phyloP scores from a whole-genome alignment of 2,797 vertebrate species.

The Siniperca undulata region DNA sequence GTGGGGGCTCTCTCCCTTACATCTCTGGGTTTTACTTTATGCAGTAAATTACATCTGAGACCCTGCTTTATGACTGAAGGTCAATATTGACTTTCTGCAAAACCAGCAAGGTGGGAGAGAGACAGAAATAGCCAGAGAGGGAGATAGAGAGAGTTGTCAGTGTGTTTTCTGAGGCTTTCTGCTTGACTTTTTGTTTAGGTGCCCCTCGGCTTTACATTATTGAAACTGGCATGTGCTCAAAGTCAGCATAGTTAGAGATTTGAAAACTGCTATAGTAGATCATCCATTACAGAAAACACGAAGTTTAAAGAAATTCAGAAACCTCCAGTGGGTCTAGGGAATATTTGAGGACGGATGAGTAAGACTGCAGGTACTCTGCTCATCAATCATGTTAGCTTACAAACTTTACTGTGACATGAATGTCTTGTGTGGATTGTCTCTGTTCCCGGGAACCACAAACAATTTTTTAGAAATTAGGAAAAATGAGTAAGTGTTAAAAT shows the following conservation, averaged over 20 bases:
- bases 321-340: constrained; percentile 9
- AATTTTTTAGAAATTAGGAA: not conserved
- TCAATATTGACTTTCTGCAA: constrained; percentile 84
- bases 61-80: constrained; percentile 63
- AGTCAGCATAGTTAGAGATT: constrained; percentile 68
- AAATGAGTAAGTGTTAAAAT: not conserved
- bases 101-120: constrained; percentile 61
- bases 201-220: constrained; percentile 63
- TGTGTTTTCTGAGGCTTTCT: constrained; percentile 52
- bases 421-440: too few species aligned
- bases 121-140: constrained; percentile 33
- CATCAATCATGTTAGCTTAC: constrained; percentile 19
- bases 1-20: constrained; percentile 33
- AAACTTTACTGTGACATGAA: not conserved
- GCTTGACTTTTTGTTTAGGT: constrained; percentile 64
- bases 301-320: constrained; percentile 26
- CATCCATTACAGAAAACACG: constrained; percentile 37
- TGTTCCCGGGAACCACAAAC: too few species aligned
- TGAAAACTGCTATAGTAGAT: constrained; percentile 12
- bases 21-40: constrained; percentile 71
- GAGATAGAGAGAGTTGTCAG: constrained; percentile 34
- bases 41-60: constrained; percentile 78
- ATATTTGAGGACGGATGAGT: constrained; percentile 10
- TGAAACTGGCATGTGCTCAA: constrained; percentile 70
- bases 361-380: not conserved